Evolutionary conservation across 2,113 vertebrate species (phyloP), one percentile per base, ranked within the genome.

Genomic region (Rhea pennata): DNA sequence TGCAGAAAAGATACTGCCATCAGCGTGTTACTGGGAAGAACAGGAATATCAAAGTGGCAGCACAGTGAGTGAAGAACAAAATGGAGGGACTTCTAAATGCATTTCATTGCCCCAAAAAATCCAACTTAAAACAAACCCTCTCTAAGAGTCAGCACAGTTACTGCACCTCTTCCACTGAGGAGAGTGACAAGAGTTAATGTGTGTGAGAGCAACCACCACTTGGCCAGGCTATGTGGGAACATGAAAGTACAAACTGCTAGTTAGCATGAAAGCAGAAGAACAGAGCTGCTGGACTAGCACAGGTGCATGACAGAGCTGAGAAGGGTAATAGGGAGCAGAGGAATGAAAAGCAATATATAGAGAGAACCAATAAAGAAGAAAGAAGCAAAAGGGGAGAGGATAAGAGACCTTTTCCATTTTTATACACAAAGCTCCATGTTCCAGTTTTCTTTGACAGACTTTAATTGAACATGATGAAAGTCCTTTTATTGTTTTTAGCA

Each of bases 31-130:
- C 66, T 65, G 77, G 39, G 86, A 90, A 87, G 66, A 97, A 88
- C n/a, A 84, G 88, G 84, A 93, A 75, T 56, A 72, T 78, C 72
- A 95, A 83, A 92, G 79, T 64, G 74, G 79, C 54, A 59, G 46
- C 46, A 51, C 51, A 71, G 10, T 39, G 83, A 58, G 69, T 74
- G 64, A 87, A 90, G 86, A 95, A 91, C 42, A 84, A 84, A 93
- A 90, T 65, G 3, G 80, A 61, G 74, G 42, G n/a, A n/a, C 33
- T 20, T 76, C 42, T 61, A 33, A 44, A 76, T 13, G 14, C 33
- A 36, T 19, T 78, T 88, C 42, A 65, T 75, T 73, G 64, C 16
- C 61, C 76, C 78, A 88, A 96, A 93, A 96, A 42, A 67, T 61
- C 27, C 56, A 42, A 31, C 70, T 59, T 71, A 42, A 90, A 95